A percentile compares a stretch with the other conserved stretches of the same genome.
Evolutionary conservation across 2,113 vertebrate genomes (phyloP).

Genomic region (Nipponia nippon): DNA sequence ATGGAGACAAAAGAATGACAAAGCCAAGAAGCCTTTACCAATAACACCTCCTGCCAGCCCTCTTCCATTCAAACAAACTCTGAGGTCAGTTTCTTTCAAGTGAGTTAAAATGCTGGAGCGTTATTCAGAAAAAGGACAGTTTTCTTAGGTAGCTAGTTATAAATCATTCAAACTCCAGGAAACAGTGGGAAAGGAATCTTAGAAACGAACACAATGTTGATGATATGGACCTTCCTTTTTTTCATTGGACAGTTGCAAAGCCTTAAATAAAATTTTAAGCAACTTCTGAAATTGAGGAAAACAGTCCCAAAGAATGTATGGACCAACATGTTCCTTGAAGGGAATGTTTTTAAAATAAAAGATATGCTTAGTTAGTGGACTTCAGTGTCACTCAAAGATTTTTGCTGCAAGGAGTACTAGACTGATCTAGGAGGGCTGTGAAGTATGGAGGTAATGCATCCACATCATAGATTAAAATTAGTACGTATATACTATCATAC

Average conservation of each 20-base stretch:
- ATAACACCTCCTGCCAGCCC: fast-evolving
- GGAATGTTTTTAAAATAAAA: neutral
- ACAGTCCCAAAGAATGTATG: neutral
- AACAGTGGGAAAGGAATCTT: neutral
- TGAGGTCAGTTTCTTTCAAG: neutral
- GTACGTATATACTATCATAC: neutral
- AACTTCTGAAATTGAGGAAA: neutral
- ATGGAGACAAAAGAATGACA: neutral
- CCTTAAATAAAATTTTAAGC: neutral
- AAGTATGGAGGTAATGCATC: neutral
- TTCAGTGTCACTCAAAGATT: neutral
- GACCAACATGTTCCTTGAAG: neutral
- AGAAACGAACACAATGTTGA: neutral
- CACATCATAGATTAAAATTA: neutral
- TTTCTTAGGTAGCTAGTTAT: neutral
- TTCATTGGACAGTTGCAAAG: neutral
- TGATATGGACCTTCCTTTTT: neutral
- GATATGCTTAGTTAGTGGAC: neutral
- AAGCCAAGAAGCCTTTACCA: neutral
- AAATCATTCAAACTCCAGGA: neutral
- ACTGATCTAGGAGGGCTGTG: neutral
- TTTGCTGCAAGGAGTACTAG: neutral
- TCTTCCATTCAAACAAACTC: neutral
- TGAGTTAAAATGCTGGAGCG: neutral
- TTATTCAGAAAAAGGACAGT: neutral